phyloP scores from a whole-genome alignment of 92 coral and sea anemone genomes.

The Micromussa lordhowensis region DNA sequence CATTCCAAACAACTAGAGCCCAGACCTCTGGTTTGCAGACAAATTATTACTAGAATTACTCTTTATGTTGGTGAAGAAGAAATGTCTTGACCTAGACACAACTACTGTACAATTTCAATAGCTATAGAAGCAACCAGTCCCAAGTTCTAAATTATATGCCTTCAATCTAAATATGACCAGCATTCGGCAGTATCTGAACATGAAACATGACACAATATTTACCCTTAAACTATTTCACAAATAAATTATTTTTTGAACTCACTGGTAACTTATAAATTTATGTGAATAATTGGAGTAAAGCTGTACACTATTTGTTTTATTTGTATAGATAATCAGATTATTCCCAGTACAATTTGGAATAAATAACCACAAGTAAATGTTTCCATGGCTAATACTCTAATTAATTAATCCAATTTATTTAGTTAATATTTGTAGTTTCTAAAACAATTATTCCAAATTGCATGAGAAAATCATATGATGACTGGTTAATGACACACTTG shows the following conservation, averaged over 20 bases:
- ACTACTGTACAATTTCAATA: background rate
- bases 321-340: background rate
- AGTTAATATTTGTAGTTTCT: too few species aligned
- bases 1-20: background rate
- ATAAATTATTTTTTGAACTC: background rate
- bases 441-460: too few species aligned
- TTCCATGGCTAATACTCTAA: too few species aligned
- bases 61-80: background rate
- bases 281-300: slow-evolving; percentile 11
- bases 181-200: background rate
- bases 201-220: background rate
- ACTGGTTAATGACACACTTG: too few species aligned
- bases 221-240: background rate
- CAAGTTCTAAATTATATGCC: background rate
- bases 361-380: too few species aligned
- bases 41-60: background rate
- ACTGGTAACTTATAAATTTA: background rate
- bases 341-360: too few species aligned
- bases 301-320: slow-evolving; percentile 13
- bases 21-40: background rate
- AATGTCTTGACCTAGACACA: background rate
- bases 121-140: background rate
- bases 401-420: too few species aligned
- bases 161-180: background rate
- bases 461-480: too few species aligned